Evolutionary conservation across 1,140 invertebrate species (phyloP).

Genomic region (Eriosoma lanigerum): DNA sequence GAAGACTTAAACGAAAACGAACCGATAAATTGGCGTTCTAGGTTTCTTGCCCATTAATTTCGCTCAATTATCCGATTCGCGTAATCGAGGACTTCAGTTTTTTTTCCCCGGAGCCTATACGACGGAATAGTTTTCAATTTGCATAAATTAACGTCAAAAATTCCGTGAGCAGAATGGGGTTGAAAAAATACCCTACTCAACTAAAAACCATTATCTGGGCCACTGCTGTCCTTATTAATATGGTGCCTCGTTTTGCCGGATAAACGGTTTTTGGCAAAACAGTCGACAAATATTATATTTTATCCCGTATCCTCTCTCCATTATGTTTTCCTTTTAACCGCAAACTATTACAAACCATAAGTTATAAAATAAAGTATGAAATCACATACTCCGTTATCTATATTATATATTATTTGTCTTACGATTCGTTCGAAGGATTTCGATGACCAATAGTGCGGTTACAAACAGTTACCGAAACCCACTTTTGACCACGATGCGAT

Average conservation of each 20-base stretch:
- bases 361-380: too few relatives aligned
- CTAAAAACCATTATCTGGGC: not conserved
- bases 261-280: not conserved
- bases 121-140: not conserved
- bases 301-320: not conserved
- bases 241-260: not conserved
- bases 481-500: too few relatives aligned
- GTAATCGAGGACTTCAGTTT: not conserved
- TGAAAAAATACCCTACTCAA: slow-evolving; percentile 2
- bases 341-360: too few relatives aligned
- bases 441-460: not conserved
- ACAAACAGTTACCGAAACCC: not conserved
- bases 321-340: too few relatives aligned
- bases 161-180: not conserved
- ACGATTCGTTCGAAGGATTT: not conserved
- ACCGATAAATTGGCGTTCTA: not conserved
- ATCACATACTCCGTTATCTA: not conserved
- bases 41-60: not conserved
- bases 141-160: slow-evolving; percentile 21
- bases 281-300: not conserved
- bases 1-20: not conserved
- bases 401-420: not conserved
- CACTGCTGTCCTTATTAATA: not conserved
- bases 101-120: not conserved
- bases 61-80: not conserved